Conservation (phyloP, 2,797 vertebrate genomes). For the Amblyopsis hoosieri region DNA sequence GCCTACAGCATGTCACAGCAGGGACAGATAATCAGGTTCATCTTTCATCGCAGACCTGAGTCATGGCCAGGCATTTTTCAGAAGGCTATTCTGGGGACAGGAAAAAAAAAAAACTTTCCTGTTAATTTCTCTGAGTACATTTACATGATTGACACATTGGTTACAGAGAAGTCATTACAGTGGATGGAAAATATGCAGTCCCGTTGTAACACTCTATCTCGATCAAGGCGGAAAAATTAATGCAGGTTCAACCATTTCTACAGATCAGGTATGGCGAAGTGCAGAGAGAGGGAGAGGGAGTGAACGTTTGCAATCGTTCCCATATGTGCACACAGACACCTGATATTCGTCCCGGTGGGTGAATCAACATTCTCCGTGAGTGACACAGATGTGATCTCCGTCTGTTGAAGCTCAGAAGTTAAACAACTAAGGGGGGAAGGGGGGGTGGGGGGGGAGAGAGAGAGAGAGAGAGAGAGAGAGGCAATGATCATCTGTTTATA, state of each 20-base stretch:
- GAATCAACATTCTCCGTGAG: conserved; percentile 72
- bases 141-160: conserved; percentile 6
- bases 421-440: conserved; percentile 38
- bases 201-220: conserved; percentile 7
- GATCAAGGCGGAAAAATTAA: conserved; percentile 29
- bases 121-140: conserved; percentile 1
- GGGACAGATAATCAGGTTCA: conserved; percentile 1
- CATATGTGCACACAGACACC: conserved; percentile 76
- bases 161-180: conserved; percentile 4
- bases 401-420: conserved; percentile 52
- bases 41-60: background rate
- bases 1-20: background rate
- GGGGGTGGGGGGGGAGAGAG: conserved; percentile 8
- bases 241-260: conserved; percentile 25
- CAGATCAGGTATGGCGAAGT: conserved; percentile 11
- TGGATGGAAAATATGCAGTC: conserved; percentile 15
- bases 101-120: background rate
- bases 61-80: too few relatives aligned
- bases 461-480: conserved; percentile 43
- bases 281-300: conserved; percentile 25
- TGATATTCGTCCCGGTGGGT: conserved; percentile 72
- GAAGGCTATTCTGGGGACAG: background rate
- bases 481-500: conserved; percentile 57
- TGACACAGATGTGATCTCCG: conserved; percentile 66
- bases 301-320: conserved; percentile 65